Conservation (phyloP, 2,888 invertebrate genomes). For the Anthrax anthrax region DNA sequence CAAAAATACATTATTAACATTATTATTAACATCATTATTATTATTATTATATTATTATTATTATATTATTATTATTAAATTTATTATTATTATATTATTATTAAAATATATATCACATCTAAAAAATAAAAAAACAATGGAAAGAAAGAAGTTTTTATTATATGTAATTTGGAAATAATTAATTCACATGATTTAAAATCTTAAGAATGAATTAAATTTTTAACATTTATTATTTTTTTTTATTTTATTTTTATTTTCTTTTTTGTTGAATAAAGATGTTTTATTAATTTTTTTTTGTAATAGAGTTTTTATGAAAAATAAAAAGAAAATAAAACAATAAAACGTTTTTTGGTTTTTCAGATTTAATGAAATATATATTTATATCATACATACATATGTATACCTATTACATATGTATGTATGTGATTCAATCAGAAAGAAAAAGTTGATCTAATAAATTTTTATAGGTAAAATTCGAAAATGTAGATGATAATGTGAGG, state of each 20-base stretch:
- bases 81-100: not conserved
- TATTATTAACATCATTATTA: not conserved
- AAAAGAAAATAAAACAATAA: slow-evolving; percentile 9
- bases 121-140: not conserved
- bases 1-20: not conserved
- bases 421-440: no score
- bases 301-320: not conserved
- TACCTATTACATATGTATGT: no score
- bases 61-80: not conserved
- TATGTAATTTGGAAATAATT: not conserved
- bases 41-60: not conserved
- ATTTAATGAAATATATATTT: no score
- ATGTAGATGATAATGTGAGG: no score
- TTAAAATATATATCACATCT: not conserved
- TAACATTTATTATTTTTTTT: no score
- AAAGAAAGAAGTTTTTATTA: not conserved
- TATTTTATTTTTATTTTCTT: not conserved
- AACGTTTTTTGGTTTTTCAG: no score
- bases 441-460: no score
- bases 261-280: slow-evolving; percentile 13
- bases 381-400: no score
- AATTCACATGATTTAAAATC: not conserved
- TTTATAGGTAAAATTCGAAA: no score
- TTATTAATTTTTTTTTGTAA: slow-evolving; percentile 16
- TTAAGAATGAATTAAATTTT: slow-evolving; percentile 8